phyloP scores from a whole-genome alignment of 2,113 vertebrate genomes.

The Eira barbara region DNA sequence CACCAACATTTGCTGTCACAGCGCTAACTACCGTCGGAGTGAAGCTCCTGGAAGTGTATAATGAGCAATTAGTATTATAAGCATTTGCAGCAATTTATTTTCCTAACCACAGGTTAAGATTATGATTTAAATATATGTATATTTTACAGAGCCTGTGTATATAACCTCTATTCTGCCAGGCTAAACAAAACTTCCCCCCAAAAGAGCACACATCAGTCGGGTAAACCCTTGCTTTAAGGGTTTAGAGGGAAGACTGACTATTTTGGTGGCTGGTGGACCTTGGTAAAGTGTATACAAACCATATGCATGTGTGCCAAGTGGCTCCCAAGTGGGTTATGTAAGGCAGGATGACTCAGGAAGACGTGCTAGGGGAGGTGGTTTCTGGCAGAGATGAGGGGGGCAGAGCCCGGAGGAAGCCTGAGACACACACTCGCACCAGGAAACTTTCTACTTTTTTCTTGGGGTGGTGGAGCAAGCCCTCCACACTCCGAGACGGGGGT shows the following conservation, averaged over 20 bases:
- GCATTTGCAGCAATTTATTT: background rate
- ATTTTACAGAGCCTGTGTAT: background rate
- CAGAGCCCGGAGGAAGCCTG: background rate
- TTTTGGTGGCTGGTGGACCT: background rate
- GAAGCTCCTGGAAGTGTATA: background rate
- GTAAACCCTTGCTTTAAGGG: background rate
- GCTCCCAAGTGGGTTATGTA: background rate
- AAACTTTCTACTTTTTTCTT: background rate
- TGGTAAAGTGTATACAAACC: background rate
- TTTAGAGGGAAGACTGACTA: background rate
- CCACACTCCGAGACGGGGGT: too few relatives aligned
- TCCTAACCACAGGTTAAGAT: background rate
- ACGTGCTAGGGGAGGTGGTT: background rate
- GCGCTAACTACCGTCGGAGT: too few relatives aligned
- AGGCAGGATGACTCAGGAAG: background rate
- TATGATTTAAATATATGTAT: background rate
- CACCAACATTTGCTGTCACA: background rate
- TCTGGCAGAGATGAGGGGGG: background rate
- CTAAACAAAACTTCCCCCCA: background rate
- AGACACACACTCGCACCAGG: background rate
- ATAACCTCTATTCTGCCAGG: background rate
- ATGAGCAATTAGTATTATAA: background rate
- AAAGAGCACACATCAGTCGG: background rate
- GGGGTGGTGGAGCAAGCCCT: background rate
- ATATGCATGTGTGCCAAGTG: rapidly evolving